phyloP scores from a whole-genome alignment of 2,113 vertebrate genomes.

The Sander vitreus region DNA sequence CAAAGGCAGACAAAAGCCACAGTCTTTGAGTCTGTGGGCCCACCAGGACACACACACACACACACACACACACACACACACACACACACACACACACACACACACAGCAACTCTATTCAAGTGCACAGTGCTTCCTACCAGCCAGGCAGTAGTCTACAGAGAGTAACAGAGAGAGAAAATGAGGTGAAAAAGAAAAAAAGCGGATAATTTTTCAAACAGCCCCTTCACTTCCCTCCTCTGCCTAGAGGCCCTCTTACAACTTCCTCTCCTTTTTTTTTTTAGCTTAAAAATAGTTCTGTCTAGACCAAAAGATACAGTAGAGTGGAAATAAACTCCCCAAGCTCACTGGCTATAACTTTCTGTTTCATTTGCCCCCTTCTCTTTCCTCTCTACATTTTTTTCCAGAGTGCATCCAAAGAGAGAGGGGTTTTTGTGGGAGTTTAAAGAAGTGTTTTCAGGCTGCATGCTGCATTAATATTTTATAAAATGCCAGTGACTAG shows the following conservation, averaged over 20 bases:
- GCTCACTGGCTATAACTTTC: constrained; percentile 38
- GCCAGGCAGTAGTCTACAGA: constrained; percentile 44
- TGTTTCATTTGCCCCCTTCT: constrained; percentile 28
- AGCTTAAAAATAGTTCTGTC: constrained; percentile 42
- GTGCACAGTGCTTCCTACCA: constrained; percentile 42
- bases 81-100: constrained; percentile 23
- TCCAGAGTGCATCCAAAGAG: constrained; percentile 28
- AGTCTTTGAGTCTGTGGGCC: constrained; percentile 60
- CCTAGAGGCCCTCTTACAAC: constrained; percentile 56
- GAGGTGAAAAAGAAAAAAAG: constrained; percentile 55
- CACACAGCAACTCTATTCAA: constrained; percentile 32
- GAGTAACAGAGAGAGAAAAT: constrained; percentile 24
- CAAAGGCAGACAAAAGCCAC: constrained; percentile 73
- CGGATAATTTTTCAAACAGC: constrained; percentile 58
- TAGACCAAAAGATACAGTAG: constrained; percentile 35
- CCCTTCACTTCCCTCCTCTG: constrained; percentile 54
- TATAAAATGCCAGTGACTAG: constrained; percentile 53
- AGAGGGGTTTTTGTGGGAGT: constrained; percentile 21
- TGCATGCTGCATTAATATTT: constrained; percentile 39
- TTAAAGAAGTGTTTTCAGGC: background rate
- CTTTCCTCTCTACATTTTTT: constrained; percentile 33
- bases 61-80: constrained; percentile 26
- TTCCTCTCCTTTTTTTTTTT: constrained; percentile 40
- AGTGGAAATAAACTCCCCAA: constrained; percentile 47
- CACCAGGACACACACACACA: constrained; percentile 43